Conservation (phyloP, 2,113 vertebrate genomes). For the Sminthopsis crassicaudata region DNA sequence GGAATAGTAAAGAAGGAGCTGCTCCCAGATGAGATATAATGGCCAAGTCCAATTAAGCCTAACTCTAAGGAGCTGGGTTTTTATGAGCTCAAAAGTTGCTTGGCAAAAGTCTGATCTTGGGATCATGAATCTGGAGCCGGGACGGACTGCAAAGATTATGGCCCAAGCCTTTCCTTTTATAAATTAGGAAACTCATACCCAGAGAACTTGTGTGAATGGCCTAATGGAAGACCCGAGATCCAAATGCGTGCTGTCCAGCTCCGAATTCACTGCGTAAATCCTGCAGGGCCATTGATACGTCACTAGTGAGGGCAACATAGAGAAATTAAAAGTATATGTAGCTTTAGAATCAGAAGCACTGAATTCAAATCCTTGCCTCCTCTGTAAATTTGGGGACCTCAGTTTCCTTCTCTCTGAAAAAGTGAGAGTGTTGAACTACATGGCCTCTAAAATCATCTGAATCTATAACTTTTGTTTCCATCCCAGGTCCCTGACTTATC, state of each 20-base stretch:
- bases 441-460: neutral
- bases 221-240: neutral
- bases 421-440: neutral
- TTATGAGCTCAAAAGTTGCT: slow-evolving; percentile 25
- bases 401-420: neutral
- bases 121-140: neutral
- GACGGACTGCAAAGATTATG: neutral
- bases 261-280: neutral
- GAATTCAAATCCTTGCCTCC: neutral
- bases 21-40: neutral
- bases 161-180: neutral
- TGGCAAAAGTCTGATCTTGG: neutral
- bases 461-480: neutral
- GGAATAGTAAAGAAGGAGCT: neutral
- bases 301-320: neutral
- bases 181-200: slow-evolving; percentile 45
- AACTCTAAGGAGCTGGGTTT: neutral
- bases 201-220: slow-evolving; percentile 27
- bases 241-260: neutral
- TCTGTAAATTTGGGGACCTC: neutral
- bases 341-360: neutral
- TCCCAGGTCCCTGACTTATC: too few relatives aligned
- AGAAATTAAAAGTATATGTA: neutral
- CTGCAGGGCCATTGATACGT: neutral
- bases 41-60: neutral